Evolutionary conservation across 1,140 invertebrate genomes (phyloP), one percentile per base, ranked within the genome.

Genomic region (Cotesia vestalis): DNA sequence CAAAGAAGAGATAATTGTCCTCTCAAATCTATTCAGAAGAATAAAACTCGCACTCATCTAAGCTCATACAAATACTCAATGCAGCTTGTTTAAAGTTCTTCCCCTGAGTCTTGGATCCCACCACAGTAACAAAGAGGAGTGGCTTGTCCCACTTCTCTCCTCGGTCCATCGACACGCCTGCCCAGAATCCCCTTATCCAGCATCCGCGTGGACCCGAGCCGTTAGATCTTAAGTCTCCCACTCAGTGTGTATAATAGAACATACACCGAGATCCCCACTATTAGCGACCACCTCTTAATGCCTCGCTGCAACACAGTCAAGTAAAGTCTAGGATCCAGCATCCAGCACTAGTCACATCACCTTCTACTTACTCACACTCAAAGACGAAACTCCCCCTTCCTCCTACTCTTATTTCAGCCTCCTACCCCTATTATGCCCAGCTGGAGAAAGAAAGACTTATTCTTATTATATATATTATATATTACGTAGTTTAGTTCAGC

Each of bases 181-280:
- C 64, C 74, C 75, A 69, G 64, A 27, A 63, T 72, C 78, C 72
- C 72, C 75, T 68, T 71, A 27, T 61, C 64, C 66, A 46, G 40
- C 6, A 46, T 46, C 40, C 40, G 40, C 40, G 40, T 46, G 40
- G 40, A 46, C 40, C 27, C 27, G 27, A 27, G 61, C 72, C 75
- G 69, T 73, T 57, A 51, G 63, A 77, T 78, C 79, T 74, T 46
- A 46, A 46, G 40, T 46, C 40, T 46, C 40, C 40, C 40, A 46
- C 40, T 46, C 6, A 6, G 6, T 11, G 40, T 46, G 11, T 11
- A 6, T 11, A 46, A 6, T 46, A 46, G 6, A 46, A 11, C 11
- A 46, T 6, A 6, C 40, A 9, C 40, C 40, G 27, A 27, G 27
- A 46, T 46, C 40, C 40, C 40, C 40, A 46, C 40, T 46, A 46